Conservation (phyloP, 1,140 invertebrate genomes). For the Listronotus oregonensis region DNA sequence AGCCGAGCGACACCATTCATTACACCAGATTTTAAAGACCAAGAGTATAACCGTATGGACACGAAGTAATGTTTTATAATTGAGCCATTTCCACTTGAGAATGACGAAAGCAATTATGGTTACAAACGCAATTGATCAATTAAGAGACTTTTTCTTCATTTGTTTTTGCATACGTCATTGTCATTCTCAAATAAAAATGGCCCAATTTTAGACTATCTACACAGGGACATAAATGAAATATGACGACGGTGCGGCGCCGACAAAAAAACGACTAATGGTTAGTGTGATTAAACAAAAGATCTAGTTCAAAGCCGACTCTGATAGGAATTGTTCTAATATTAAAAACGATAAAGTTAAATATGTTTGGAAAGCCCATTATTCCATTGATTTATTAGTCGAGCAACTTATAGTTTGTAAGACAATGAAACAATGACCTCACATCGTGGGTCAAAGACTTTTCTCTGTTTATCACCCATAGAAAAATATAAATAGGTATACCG, state of each 20-base stretch:
- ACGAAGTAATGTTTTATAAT: too few species aligned
- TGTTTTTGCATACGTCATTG: too few species aligned
- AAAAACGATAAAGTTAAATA: slow-evolving; percentile 35
- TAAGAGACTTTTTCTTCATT: too few species aligned
- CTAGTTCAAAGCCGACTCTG: slow-evolving; percentile 19
- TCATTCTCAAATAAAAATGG: too few species aligned
- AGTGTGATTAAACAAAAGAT: slow-evolving; percentile 25
- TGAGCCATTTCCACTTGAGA: too few species aligned
- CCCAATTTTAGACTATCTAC: too few species aligned
- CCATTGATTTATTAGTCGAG: slow-evolving; percentile 32
- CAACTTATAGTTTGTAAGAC: slow-evolving; percentile 27
- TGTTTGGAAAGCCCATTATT: slow-evolving; percentile 35
- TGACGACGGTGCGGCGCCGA: too few species aligned
- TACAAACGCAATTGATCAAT: too few species aligned
- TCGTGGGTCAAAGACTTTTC: slow-evolving; percentile 24
- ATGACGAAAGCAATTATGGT: background rate
- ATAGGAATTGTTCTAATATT: slow-evolving; percentile 31
- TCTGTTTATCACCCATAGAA: background rate
- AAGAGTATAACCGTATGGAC: too few species aligned
- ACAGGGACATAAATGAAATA: too few species aligned
- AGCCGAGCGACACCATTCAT: too few species aligned
- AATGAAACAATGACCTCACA: slow-evolving; percentile 31
- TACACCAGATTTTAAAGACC: too few species aligned
- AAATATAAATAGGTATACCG: background rate
- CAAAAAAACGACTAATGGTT: slow-evolving; percentile 11